phyloP scores from a whole-genome alignment of 2,797 vertebrate genomes.

The Protonibea diacanthus region DNA sequence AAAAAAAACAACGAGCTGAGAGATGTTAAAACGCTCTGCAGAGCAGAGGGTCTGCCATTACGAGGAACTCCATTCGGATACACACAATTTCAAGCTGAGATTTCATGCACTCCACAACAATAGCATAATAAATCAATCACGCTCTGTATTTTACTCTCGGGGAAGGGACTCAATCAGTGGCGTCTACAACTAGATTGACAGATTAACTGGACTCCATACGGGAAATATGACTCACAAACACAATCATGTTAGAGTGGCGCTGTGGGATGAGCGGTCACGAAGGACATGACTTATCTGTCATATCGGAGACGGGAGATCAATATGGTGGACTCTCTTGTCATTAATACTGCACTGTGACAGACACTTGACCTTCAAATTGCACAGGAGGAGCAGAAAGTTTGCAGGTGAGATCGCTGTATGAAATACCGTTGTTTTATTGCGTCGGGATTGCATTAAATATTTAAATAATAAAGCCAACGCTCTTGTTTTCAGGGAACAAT shows the following conservation, averaged over 20 bases:
- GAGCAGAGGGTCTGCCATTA: not conserved
- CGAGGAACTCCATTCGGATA: not conserved
- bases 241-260: conserved; percentile 33
- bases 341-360: conserved; percentile 24
- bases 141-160: not conserved
- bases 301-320: conserved; percentile 40
- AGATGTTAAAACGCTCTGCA: not conserved
- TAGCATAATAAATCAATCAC: not conserved
- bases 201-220: conserved; percentile 19
- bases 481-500: conserved; percentile 6
- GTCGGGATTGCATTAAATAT: not conserved
- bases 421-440: conserved; percentile 6
- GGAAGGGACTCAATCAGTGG: conserved; percentile 8
- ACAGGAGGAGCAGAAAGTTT: not conserved
- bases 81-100: not conserved
- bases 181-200: conserved; percentile 37
- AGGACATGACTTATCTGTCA: conserved; percentile 23
- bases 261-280: conserved; percentile 15
- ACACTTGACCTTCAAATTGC: conserved; percentile 43
- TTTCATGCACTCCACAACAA: not conserved
- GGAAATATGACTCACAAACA: conserved; percentile 39
- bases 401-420: not conserved
- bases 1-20: conserved; percentile 1
- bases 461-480: not conserved
- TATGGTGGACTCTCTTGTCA: conserved; percentile 16